phyloP scores from a whole-genome alignment of 2,888 invertebrate genomes.

The Metalampra italica region DNA sequence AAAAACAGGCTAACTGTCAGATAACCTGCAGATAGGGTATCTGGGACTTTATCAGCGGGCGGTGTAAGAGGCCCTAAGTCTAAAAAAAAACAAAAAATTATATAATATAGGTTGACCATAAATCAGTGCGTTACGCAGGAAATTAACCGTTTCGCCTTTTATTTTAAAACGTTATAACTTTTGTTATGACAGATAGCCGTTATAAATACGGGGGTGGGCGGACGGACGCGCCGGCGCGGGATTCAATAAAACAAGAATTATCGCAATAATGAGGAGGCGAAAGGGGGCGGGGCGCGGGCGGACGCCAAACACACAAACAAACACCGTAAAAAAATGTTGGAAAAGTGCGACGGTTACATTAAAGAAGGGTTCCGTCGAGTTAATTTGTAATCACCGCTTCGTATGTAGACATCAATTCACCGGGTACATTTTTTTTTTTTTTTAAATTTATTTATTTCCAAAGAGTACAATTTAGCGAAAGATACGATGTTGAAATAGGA shows the following conservation, averaged over 20 bases:
- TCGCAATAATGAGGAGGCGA: conserved; percentile 49
- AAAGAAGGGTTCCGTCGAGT: neutral
- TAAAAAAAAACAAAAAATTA: too few species aligned
- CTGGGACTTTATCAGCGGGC: too few species aligned
- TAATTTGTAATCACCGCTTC: too few species aligned
- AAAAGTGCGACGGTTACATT: conserved; percentile 3
- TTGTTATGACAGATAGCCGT: conserved; percentile 24
- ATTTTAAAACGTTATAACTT: conserved; percentile 1
- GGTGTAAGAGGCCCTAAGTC: too few species aligned
- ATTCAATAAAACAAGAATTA: conserved; percentile 50
- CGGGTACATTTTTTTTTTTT: too few species aligned
- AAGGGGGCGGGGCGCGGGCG: conserved; percentile 38
- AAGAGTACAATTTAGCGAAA: too few species aligned
- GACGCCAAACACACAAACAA: conserved; percentile 16
- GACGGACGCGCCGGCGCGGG: conserved; percentile 26
- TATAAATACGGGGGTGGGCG: conserved; percentile 42
- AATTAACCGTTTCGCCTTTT: neutral
- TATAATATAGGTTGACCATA: too few species aligned
- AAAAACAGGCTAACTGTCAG: too few species aligned
- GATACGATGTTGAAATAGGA: too few species aligned
- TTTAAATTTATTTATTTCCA: too few species aligned
- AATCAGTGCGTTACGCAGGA: neutral
- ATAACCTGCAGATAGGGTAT: too few species aligned
- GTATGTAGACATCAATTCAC: too few species aligned
- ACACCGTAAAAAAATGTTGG: conserved; percentile 21